Percentiles rank a stretch among this genome's conserved stretches.
Conservation (phyloP, 2,797 vertebrate genomes). For the Staurois parvus region DNA sequence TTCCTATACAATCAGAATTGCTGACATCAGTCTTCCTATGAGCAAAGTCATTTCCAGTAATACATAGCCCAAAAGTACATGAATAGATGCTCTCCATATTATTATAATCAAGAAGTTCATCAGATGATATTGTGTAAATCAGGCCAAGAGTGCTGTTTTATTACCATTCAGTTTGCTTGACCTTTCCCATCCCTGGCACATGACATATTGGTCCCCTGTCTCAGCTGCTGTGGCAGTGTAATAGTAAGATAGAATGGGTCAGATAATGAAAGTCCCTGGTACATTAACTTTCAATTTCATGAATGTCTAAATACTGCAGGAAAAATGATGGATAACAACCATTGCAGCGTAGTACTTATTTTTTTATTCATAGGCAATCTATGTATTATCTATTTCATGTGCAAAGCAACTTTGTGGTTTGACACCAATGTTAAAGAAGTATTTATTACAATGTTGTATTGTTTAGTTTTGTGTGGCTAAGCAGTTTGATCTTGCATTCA, state of each 20-base stretch:
- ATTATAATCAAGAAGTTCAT: slow-evolving; percentile 25
- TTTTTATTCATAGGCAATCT: slow-evolving; percentile 77
- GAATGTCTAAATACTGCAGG: slow-evolving; percentile 82
- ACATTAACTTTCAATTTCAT: slow-evolving; percentile 90
- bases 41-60: slow-evolving; percentile 4
- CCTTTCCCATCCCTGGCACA: slow-evolving; percentile 78
- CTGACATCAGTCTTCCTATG: not conserved
- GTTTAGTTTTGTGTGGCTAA: slow-evolving; percentile 67
- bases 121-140: slow-evolving; percentile 64
- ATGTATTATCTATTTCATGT: slow-evolving; percentile 67
- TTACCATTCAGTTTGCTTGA: slow-evolving; percentile 80
- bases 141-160: slow-evolving; percentile 78
- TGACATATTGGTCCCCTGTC: slow-evolving; percentile 81
- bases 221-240: slow-evolving; percentile 75
- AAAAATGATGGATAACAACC: slow-evolving; percentile 79
- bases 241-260: slow-evolving; percentile 80
- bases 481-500: slow-evolving; percentile 59
- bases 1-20: not conserved
- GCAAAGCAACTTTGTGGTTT: slow-evolving; percentile 64
- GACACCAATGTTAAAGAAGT: slow-evolving; percentile 67
- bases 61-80: not conserved
- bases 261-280: slow-evolving; percentile 85
- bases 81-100: slow-evolving; percentile 3
- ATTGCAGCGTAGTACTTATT: slow-evolving; percentile 68
- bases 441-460: slow-evolving; percentile 66